phyloP scores from a whole-genome alignment of 2,888 invertebrate species.

The Cantharis rufa region DNA sequence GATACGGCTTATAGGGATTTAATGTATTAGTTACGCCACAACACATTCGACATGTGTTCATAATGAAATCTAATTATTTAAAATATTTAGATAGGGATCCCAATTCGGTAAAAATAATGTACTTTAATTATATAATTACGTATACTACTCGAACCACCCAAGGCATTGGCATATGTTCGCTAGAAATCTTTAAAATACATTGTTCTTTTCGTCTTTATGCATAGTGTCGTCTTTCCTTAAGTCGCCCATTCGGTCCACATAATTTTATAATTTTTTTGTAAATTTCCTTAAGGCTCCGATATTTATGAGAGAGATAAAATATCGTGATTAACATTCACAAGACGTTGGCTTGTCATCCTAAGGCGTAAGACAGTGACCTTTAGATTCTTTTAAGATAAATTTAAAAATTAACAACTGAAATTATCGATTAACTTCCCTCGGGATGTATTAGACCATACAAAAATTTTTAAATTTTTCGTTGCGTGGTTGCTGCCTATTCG shows the following conservation, averaged over 20 bases:
- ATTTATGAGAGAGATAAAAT: slow-evolving; percentile 33
- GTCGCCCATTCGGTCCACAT: slow-evolving; percentile 12
- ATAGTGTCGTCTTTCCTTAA: neutral
- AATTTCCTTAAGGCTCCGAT: slow-evolving; percentile 17
- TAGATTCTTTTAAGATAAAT: slow-evolving; percentile 26
- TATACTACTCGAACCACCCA: slow-evolving; percentile 31
- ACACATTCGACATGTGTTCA: slow-evolving; percentile 40
- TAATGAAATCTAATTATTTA: slow-evolving; percentile 46
- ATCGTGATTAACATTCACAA: slow-evolving; percentile 31
- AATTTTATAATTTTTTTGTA: slow-evolving; percentile 17
- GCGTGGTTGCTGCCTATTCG: neutral
- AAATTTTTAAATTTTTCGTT: slow-evolving; percentile 16
- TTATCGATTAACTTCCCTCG: slow-evolving; percentile 25
- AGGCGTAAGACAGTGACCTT: slow-evolving; percentile 32
- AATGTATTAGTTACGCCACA: slow-evolving; percentile 20
- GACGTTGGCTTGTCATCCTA: slow-evolving; percentile 32
- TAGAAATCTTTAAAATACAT: slow-evolving; percentile 17
- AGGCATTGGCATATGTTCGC: slow-evolving; percentile 28
- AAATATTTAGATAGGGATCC: slow-evolving; percentile 43
- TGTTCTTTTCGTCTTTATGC: slow-evolving; percentile 9
- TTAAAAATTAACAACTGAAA: slow-evolving; percentile 23
- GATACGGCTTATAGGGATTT: neutral
- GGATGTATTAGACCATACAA: slow-evolving; percentile 12
- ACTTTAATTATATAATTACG: slow-evolving; percentile 53
- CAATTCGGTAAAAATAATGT: slow-evolving; percentile 46